Base-by-base conservation (phyloP, 2,113 vertebrate genomes). In the Rhineura floridana region DNA sequence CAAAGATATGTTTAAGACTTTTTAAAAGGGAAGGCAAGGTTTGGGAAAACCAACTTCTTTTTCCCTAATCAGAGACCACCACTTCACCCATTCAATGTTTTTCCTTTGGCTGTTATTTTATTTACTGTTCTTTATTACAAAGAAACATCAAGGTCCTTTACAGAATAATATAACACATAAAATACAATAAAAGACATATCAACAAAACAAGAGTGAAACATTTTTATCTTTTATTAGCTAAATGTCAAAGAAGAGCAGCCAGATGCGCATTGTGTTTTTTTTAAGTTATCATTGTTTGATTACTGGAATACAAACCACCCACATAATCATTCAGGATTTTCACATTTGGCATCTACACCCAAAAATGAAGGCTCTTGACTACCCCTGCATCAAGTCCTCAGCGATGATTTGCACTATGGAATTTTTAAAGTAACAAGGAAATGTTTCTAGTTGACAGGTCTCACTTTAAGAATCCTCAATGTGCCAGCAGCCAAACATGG, bases 1-100 rank as follows among this genome's bases (percentile, higher is more conserved):
- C n/a, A n/a, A n/a, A n/a, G n/a, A n/a, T n/a, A n/a, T 50, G 89
- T 92, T 88, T 88, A 89, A 17, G 91, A 81, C 25, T 65, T 87
- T 39, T 83, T n/a, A 83, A 9, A 15, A 50, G 25, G 1, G 48
- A n/a, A n/a, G 13, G 23, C 28, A 84, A 30, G 67, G 3, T 55
- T 72, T 73, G 3, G 36, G 65, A 9, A 44, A 84, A 52, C 39
- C 0, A n/a, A 36, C 12, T 42, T 70, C 52, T 39, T 52, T 12
- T 73, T 48, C 33, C 8, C 81, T 65, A 44, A 83, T 83, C 19
- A 30, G 25, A 67, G 17, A 13, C 21, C 28, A 33, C 42, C 28
- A n/a, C 8, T 6, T 62, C 30, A 12, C 65, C 28, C 33, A 23
- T 84, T 42, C 36, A 59, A 55, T 9, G 11, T 39, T 69, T 52